Evolutionary conservation across 2,888 invertebrate genomes (phyloP).

Genomic region (Sphaeridia pumilis): DNA sequence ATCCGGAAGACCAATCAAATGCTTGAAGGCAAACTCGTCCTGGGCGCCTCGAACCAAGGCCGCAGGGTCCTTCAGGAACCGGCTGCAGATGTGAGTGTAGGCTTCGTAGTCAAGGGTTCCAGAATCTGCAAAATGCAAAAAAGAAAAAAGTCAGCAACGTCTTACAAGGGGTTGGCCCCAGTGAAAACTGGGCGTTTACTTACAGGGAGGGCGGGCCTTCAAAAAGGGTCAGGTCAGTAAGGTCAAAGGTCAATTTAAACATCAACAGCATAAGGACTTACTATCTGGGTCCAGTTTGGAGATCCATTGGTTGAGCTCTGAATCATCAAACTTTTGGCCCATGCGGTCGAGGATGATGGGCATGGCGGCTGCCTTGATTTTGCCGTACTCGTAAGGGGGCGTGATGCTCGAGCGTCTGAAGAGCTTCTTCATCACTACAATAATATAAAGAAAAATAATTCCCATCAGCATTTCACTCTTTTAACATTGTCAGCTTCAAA

Average conservation of each 20-base stretch:
- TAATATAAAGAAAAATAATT: no score
- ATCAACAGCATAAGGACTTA: background rate
- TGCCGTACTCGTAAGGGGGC: background rate
- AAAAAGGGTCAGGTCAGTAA: background rate
- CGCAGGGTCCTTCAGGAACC: background rate
- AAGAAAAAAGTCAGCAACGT: background rate
- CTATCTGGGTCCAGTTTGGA: background rate
- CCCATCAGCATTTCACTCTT: no score
- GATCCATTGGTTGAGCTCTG: background rate
- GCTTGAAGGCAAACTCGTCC: conserved; percentile 4
- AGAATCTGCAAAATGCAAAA: background rate
- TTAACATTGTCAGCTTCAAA: background rate
- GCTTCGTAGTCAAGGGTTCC: conserved; percentile 2
- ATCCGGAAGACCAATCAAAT: conserved; percentile 7
- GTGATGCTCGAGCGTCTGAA: conserved; percentile 3
- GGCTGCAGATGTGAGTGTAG: background rate
- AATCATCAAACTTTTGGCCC: conserved; percentile 6
- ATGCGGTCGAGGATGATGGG: conserved; percentile 1
- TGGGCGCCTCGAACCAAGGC: background rate
- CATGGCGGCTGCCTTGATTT: conserved; percentile 4
- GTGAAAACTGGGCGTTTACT: no score
- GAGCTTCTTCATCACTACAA: conserved; percentile 4
- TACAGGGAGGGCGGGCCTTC: no score
- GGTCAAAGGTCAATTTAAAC: no score
- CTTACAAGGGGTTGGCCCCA: no score